Base-by-base conservation (phyloP, 2,797 vertebrate species). In the Brotula barbata region DNA sequence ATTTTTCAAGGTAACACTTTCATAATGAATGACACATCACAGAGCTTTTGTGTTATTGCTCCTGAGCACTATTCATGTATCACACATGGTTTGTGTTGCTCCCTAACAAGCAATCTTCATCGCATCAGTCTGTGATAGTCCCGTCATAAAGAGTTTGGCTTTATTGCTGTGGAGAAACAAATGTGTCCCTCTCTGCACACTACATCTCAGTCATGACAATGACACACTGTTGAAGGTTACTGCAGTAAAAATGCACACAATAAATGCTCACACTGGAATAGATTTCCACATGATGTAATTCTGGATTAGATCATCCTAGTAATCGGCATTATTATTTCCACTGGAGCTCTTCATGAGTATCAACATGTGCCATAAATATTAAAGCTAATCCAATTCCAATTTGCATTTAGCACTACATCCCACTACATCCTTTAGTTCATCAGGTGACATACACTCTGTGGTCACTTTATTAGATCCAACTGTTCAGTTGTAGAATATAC, bases 111-210 rank as follows among this genome's bases (percentile, higher is more conserved):
- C 67, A 37, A 72, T 37, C 50, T 58, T 71, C 48, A 48, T 47
- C 47, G 59, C 8, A 0, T 34, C 57, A 37, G 63, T 85, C 78
- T 86, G 82, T 87, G 84, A 89, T 81, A 80, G 88, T 85, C 85
- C 78, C 83, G 83, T 88, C 70, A 73, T 54, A 50, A 81, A 64
- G 45, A 50, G 70, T 71, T 75, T 66, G 31, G 44, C 65, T 62
- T 78, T 69, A 58, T 81, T 82, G 66, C 71, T 71, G 65, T 19
- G 21, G 53, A 70, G 59, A 43, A 71, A 77, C 55, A 71, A 63
- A 68, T 50, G 19, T 40, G 59, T n/a, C n/a, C 42, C 47, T 78
- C 78, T 28, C 45, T 58, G 52, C 46, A 31, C n/a, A 9, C 21
- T 28, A 10, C 42, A 50, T 51, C 42, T 58, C 10, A 0, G 3